These are phyloP conservation scores for Drosophila glabriapex DNA, from an alignment of 2,888 invertebrate genomes.

Conservation along the genomic window DNA sequence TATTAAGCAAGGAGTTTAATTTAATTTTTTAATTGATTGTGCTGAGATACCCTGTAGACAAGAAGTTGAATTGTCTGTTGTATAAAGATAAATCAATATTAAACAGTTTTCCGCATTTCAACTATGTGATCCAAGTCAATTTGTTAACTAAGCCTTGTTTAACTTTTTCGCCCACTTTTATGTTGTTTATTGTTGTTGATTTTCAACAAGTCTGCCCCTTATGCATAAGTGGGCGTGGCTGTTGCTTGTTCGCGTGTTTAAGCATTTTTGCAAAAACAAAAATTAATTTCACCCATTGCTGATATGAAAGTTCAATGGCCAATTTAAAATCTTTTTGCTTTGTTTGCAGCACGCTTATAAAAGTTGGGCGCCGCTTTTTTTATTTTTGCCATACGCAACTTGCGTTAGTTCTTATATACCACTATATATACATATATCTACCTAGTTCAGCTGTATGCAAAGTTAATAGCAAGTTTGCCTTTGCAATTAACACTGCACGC, in stretches of 20 bases:
- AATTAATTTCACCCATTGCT: conserved; percentile 42
- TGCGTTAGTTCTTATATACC: conserved; percentile 6
- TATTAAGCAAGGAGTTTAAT: not conserved
- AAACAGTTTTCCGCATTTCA: not conserved
- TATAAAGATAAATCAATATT: not conserved
- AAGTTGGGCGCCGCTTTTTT: conserved; percentile 56
- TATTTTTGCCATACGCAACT: conserved; percentile 14
- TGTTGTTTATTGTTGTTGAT: not conserved
- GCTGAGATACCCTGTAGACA: not conserved
- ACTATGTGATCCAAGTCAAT: not conserved
- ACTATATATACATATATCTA: not conserved
- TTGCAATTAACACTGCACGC: conserved; percentile 4
- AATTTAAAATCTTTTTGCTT: conserved; percentile 58
- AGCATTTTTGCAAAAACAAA: conserved; percentile 43
- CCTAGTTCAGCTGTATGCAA: not conserved
- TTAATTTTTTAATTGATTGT: not conserved
- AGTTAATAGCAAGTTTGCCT: conserved; percentile 3
- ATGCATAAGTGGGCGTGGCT: conserved; percentile 51
- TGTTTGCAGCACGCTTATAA: conserved; percentile 39
- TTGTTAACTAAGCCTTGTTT: not conserved
- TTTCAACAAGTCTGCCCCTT: conserved; percentile 40
- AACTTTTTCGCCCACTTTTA: not conserved
- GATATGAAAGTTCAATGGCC: conserved; percentile 76
- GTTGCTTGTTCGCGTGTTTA: conserved; percentile 63
- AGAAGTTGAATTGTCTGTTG: not conserved